phyloP scores from a whole-genome alignment of 2,888 invertebrate species.

The Hydropsyche betteni region DNA sequence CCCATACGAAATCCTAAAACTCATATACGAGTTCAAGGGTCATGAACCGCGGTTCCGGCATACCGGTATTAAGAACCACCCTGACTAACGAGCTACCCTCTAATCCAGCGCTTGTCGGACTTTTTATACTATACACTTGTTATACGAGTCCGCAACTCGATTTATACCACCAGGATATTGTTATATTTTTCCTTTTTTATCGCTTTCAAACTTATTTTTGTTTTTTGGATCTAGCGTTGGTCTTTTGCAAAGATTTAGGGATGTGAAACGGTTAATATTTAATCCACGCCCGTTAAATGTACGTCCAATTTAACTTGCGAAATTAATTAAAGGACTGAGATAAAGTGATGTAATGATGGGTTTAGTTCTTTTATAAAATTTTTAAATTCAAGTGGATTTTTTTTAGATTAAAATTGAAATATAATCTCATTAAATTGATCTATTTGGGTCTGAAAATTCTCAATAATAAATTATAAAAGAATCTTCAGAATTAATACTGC shows the following conservation, averaged over 20 bases:
- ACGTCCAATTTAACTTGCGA: conserved; percentile 1
- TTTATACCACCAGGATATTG: conserved; percentile 3
- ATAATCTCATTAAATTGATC: no score
- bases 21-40: background rate
- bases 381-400: no score
- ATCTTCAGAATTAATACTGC: no score
- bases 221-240: background rate
- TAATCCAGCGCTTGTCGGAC: background rate
- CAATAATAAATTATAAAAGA: no score
- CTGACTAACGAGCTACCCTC: conserved; percentile 17
- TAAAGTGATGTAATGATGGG: no score
- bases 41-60: conserved; percentile 4
- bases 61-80: background rate
- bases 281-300: background rate
- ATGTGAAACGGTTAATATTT: background rate
- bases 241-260: background rate
- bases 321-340: background rate
- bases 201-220: background rate
- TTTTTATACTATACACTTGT: background rate
- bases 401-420: no score
- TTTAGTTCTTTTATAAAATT: no score
- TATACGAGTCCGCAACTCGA: background rate
- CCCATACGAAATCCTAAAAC: no score
- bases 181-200: background rate
- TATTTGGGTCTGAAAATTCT: no score